Conservation (phyloP, 2,113 vertebrate genomes). For the Fukomys damarensis region DNA sequence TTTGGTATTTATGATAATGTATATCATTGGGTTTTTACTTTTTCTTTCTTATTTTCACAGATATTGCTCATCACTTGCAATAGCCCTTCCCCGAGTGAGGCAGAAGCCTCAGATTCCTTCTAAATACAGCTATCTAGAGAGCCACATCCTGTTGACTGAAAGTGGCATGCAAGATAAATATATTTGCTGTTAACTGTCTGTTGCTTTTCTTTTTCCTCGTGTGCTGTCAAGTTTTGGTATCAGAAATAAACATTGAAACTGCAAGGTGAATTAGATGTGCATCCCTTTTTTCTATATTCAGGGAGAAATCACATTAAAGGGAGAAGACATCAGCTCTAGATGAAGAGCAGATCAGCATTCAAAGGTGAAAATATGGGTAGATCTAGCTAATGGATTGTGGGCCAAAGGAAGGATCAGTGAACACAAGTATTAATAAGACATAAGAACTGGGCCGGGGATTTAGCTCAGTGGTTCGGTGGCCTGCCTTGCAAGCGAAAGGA, state of each 20-base stretch:
- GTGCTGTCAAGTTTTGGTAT: slow-evolving; percentile 81
- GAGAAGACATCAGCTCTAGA: slow-evolving; percentile 30
- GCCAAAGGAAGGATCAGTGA: slow-evolving; percentile 21
- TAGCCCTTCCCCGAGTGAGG: slow-evolving; percentile 73
- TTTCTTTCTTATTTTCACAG: slow-evolving; percentile 74
- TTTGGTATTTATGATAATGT: slow-evolving; percentile 44
- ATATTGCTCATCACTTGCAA: slow-evolving; percentile 72
- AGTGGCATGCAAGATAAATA: slow-evolving; percentile 80
- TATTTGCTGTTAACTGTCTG: slow-evolving; percentile 78
- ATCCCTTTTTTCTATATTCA: neutral
- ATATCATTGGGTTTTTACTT: slow-evolving; percentile 42
- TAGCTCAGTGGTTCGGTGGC: too few species aligned
- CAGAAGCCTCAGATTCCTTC: slow-evolving; percentile 75
- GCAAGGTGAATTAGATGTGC: slow-evolving; percentile 67
- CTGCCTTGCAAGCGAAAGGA: too few species aligned
- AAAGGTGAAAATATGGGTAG: neutral
- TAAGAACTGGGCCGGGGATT: too few species aligned
- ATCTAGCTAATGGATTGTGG: slow-evolving; percentile 2
- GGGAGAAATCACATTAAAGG: slow-evolving; percentile 12
- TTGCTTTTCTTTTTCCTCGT: slow-evolving; percentile 71
- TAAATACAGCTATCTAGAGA: slow-evolving; percentile 77
- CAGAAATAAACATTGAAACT: slow-evolving; percentile 80
- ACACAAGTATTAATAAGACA: slow-evolving; percentile 8
- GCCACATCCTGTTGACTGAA: slow-evolving; percentile 78
- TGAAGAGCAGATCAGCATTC: slow-evolving; percentile 26